Conservation (phyloP, 2,888 invertebrate genomes). For the Timema cristinae region DNA sequence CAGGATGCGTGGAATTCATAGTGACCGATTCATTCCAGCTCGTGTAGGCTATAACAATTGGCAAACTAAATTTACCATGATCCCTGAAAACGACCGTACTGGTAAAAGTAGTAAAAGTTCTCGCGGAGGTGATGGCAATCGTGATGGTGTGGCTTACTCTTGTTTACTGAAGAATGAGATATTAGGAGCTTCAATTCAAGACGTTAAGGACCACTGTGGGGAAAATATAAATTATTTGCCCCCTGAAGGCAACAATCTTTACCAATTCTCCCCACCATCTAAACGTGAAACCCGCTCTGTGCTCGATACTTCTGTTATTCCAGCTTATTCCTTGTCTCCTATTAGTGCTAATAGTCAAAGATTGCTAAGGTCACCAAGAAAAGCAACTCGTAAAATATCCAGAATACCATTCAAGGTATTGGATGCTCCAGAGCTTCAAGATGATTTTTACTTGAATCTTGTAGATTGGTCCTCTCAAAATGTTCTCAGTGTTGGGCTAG, state of each 20-base stretch:
- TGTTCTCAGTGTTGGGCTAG: slow-evolving; percentile 94
- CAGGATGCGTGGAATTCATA: slow-evolving; percentile 45
- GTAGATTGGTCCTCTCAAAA: slow-evolving; percentile 99
- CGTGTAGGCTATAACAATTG: slow-evolving; percentile 80
- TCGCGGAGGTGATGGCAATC: slow-evolving; percentile 62
- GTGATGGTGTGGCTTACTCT: slow-evolving; percentile 90
- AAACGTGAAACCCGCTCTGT: too few species aligned
- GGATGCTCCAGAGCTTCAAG: slow-evolving; percentile 94
- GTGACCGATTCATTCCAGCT: slow-evolving; percentile 87
- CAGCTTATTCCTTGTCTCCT: slow-evolving; percentile 81
- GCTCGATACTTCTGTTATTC: too few species aligned
- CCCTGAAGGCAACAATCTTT: slow-evolving; percentile 57
- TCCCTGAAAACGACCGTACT: slow-evolving; percentile 45
- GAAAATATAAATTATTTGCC: slow-evolving; percentile 52
- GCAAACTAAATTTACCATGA: slow-evolving; percentile 67
- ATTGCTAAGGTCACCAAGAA: slow-evolving; percentile 86
- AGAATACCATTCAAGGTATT: slow-evolving; percentile 95
- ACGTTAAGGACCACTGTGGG: slow-evolving; percentile 57
- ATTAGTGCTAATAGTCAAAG: slow-evolving; percentile 94
- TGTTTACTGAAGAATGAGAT: slow-evolving; percentile 94
- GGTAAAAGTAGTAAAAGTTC: slow-evolving; percentile 48
- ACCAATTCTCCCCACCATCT: slow-evolving; percentile 30
- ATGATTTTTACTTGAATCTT: slow-evolving; percentile 97
- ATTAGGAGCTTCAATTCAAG: slow-evolving; percentile 81
- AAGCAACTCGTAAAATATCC: slow-evolving; percentile 95